Percentiles rank a stretch among this genome's conserved stretches.
These are phyloP conservation scores for Patella ulyssiponensis DNA, from an alignment of 2,888 invertebrate genomes.

Conservation along the genomic window DNA sequence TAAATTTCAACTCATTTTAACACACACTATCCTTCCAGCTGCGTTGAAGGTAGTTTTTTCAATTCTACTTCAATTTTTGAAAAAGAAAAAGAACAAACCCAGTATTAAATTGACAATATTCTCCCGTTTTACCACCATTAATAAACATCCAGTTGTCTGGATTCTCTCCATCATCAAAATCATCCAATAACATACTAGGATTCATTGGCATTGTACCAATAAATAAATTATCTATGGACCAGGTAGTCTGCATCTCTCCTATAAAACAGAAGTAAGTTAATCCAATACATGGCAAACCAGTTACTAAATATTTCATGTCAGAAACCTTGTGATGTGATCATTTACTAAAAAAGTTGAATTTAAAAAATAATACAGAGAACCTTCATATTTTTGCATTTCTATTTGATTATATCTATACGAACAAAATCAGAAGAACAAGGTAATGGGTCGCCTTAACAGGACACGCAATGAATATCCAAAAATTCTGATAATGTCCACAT, in stretches of 20 bases:
- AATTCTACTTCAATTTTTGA: neutral
- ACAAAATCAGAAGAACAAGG: too few relatives aligned
- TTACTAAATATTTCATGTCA: too few relatives aligned
- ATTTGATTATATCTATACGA: too few relatives aligned
- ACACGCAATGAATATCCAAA: too few relatives aligned
- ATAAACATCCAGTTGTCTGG: conserved; percentile 71
- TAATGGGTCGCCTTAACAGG: too few relatives aligned
- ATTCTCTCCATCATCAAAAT: conserved; percentile 60
- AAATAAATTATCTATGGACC: conserved; percentile 72
- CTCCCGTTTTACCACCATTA: conserved; percentile 67
- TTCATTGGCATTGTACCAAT: conserved; percentile 69
- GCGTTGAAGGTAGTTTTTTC: neutral
- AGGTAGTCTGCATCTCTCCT: conserved; percentile 69
- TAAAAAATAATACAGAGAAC: too few relatives aligned
- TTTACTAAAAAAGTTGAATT: too few relatives aligned
- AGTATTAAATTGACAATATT: conserved; percentile 64
- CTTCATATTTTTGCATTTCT: too few relatives aligned
- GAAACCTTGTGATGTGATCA: too few relatives aligned
- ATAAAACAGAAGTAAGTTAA: conserved; percentile 4
- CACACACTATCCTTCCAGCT: neutral
- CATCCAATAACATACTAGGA: conserved; percentile 66
- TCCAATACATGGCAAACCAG: too few relatives aligned
- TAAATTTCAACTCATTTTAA: neutral
- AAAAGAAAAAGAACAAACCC: conserved; percentile 51
- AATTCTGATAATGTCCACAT: too few relatives aligned